Evolutionary conservation across 2,888 invertebrate genomes (phyloP).

Genomic region (Thumatha senex): DNA sequence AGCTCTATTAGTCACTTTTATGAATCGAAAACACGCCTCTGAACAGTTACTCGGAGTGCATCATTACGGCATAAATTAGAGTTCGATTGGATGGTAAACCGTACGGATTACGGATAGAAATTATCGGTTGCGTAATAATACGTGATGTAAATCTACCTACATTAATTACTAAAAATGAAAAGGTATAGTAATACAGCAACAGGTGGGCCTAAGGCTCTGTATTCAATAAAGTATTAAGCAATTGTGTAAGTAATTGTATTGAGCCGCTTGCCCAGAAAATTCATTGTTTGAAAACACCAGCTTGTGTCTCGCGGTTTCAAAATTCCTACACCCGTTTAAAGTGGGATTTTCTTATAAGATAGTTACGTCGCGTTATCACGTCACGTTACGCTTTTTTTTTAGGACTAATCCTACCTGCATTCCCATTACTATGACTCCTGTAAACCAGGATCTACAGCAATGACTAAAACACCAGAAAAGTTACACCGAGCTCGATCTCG

Average conservation of each 20-base stretch:
- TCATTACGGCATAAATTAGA: conserved; percentile 52
- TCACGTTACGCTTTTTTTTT: too few species aligned
- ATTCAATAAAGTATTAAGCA: conserved; percentile 34
- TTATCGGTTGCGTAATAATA: conserved; percentile 49
- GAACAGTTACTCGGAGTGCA: conserved; percentile 42
- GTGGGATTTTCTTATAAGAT: too few species aligned
- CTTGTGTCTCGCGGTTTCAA: conserved; percentile 1
- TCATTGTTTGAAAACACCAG: conserved; percentile 23
- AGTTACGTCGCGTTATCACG: too few species aligned
- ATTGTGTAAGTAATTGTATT: conserved; percentile 16
- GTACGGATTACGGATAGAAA: conserved; percentile 42
- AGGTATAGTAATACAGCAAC: conserved; percentile 29
- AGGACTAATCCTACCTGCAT: too few species aligned
- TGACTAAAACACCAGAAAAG: too few species aligned
- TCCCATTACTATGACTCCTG: too few species aligned
- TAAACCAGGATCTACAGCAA: too few species aligned
- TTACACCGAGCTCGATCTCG: too few species aligned
- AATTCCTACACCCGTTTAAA: too few species aligned
- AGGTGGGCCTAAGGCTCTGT: conserved; percentile 35
- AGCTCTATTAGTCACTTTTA: conserved; percentile 39
- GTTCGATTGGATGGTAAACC: conserved; percentile 47
- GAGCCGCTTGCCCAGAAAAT: conserved; percentile 32
- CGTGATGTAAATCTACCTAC: conserved; percentile 46
- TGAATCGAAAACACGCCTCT: conserved; percentile 38
- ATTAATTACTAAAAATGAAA: conserved; percentile 38